Conservation (phyloP, 1,140 invertebrate species). For the Drosophila mauritiana region DNA sequence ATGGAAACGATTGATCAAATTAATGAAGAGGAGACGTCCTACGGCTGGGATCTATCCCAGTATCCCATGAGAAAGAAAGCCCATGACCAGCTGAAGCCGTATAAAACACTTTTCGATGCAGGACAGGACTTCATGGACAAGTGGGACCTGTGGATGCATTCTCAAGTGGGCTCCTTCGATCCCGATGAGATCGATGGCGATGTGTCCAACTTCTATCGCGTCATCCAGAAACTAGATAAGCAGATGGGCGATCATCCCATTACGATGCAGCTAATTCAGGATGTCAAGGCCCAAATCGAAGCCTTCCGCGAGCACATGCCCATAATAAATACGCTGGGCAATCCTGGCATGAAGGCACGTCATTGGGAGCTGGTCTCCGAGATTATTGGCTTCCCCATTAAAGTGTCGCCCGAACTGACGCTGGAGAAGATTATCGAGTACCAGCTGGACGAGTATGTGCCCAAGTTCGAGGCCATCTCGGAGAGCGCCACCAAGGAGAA, state of each 20-base stretch:
- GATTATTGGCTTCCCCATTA: constrained; percentile 96
- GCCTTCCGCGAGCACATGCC: constrained; percentile 96
- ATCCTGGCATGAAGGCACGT: constrained; percentile 95
- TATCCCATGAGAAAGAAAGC: constrained; percentile 93
- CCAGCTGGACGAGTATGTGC: constrained; percentile 94
- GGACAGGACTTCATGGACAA: constrained; percentile 94
- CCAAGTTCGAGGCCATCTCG: constrained; percentile 96
- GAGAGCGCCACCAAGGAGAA: constrained; percentile 98
- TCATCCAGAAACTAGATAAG: constrained; percentile 95
- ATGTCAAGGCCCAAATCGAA: constrained; percentile 90
- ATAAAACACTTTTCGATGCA: constrained; percentile 95
- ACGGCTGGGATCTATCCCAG: constrained; percentile 94
- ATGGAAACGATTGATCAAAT: constrained; percentile 94
- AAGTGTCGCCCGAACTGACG: constrained; percentile 93
- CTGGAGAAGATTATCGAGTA: constrained; percentile 97
- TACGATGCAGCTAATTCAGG: constrained; percentile 87
- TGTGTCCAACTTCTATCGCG: constrained; percentile 91
- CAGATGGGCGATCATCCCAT: constrained; percentile 90
- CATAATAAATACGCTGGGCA: constrained; percentile 95
- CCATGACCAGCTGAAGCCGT: constrained; percentile 92
- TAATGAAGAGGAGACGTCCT: constrained; percentile 96
- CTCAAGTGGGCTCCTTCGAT: constrained; percentile 92
- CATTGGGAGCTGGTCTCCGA: constrained; percentile 99
- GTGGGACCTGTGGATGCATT: constrained; percentile 92
- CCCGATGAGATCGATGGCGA: constrained; percentile 95